Evolutionary conservation across 2,113 vertebrate species (phyloP).

Genomic region (Pheucticus melanocephalus): DNA sequence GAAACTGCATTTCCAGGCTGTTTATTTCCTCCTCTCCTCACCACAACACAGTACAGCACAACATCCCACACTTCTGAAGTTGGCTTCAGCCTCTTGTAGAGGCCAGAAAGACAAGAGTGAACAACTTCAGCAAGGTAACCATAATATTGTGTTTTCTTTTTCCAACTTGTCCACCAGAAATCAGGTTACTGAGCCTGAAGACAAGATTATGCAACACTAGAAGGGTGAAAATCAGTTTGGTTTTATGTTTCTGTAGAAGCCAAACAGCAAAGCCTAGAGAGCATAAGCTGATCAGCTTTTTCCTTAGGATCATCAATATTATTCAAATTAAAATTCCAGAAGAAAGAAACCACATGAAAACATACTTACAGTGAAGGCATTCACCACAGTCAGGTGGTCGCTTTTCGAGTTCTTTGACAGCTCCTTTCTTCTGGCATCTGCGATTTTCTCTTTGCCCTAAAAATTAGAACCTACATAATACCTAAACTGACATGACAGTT

Average conservation of each 20-base stretch:
- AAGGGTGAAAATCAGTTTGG: not conserved
- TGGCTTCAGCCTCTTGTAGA: not conserved
- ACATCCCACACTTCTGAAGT: not conserved
- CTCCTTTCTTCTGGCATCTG: constrained; percentile 87
- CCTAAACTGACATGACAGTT: not conserved
- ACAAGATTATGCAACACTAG: not conserved
- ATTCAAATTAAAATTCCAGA: not conserved
- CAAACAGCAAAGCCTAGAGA: not conserved
- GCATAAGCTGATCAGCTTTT: not conserved
- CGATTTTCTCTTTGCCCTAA: constrained; percentile 96
- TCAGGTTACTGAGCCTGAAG: not conserved
- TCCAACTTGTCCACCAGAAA: not conserved
- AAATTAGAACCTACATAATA: not conserved
- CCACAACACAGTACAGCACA: not conserved
- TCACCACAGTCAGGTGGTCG: constrained; percentile 93
- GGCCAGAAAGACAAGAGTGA: not conserved
- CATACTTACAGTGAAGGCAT: constrained; percentile 86
- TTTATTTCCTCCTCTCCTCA: not conserved
- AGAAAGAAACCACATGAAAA: not conserved
- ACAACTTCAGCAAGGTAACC: not conserved
- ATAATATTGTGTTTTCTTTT: not conserved
- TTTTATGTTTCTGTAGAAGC: not conserved
- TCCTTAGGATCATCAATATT: not conserved
- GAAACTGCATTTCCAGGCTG: not conserved
- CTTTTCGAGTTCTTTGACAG: constrained; percentile 90